Percentiles rank a stretch among this genome's conserved stretches.
Conservation (phyloP, 2,797 vertebrate species). For the Aplochiton taeniatus region DNA sequence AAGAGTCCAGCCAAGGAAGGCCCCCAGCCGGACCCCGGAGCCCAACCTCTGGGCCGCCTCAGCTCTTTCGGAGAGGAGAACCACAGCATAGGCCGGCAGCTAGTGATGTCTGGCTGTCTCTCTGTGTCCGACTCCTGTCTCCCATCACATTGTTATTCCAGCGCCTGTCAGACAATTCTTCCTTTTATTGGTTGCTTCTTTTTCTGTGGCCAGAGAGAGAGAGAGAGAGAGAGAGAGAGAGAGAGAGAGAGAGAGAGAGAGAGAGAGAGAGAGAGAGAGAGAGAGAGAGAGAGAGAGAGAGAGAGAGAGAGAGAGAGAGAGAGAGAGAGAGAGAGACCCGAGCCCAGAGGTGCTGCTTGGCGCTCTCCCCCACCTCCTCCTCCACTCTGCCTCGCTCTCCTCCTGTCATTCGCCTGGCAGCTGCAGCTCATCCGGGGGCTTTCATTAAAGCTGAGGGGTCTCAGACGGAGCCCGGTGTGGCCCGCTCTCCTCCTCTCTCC, state of each 20-base stretch:
- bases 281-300: background rate
- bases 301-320: background rate
- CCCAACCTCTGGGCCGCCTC: too few relatives aligned
- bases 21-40: too few relatives aligned
- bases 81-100: background rate
- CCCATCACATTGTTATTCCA: constrained; percentile 1
- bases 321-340: background rate
- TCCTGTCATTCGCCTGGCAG: constrained; percentile 29
- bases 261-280: background rate
- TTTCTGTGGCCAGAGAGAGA: background rate
- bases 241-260: background rate
- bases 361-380: background rate
- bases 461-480: constrained; percentile 7
- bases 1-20: too few relatives aligned
- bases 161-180: background rate
- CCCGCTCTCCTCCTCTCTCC: background rate
- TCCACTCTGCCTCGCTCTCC: constrained; percentile 2
- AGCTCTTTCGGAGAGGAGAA: background rate
- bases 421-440: constrained; percentile 17
- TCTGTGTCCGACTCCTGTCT: background rate
- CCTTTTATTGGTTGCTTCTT: background rate
- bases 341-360: background rate
- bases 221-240: background rate
- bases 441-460: constrained; percentile 43
- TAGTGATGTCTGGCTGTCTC: background rate